These are phyloP conservation scores for Ichneumoninae sp. DNA, from an alignment of 2,888 invertebrate genomes.

Conservation along the genomic window DNA sequence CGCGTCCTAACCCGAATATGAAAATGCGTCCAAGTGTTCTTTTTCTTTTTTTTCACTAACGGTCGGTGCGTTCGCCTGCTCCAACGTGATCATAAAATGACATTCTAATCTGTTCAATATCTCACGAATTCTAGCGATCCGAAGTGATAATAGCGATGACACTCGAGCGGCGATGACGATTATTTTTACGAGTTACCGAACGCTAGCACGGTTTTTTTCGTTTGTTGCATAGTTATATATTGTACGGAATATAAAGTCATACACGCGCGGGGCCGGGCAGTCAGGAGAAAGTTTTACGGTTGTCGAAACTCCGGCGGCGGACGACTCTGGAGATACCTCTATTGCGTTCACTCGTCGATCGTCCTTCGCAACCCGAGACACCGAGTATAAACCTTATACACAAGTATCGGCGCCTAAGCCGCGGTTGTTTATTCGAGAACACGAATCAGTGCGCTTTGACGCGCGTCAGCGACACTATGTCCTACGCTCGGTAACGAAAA, in stretches of 20 bases:
- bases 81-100: background rate
- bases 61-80: background rate
- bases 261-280: slow-evolving; percentile 8
- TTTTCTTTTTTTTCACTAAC: background rate
- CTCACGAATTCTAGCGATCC: background rate
- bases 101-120: background rate
- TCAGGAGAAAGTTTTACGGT: slow-evolving; percentile 67
- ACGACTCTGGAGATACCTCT: slow-evolving; percentile 51
- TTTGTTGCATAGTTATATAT: background rate
- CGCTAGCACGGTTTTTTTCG: background rate
- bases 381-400: background rate
- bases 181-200: background rate
- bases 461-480: background rate
- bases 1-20: background rate
- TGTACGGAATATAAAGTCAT: slow-evolving; percentile 18
- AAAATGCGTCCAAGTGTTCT: background rate
- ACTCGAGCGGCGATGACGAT: background rate
- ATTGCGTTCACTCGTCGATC: slow-evolving; percentile 69
- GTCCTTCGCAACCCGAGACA: slow-evolving; percentile 61
- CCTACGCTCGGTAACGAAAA: background rate
- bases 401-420: background rate
- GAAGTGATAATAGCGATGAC: background rate
- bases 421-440: slow-evolving; percentile 14
- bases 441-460: slow-evolving; percentile 3
- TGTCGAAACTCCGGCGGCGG: slow-evolving; percentile 64